Base-by-base conservation (phyloP, 2,797 vertebrate species). In the Vipera latastei region DNA sequence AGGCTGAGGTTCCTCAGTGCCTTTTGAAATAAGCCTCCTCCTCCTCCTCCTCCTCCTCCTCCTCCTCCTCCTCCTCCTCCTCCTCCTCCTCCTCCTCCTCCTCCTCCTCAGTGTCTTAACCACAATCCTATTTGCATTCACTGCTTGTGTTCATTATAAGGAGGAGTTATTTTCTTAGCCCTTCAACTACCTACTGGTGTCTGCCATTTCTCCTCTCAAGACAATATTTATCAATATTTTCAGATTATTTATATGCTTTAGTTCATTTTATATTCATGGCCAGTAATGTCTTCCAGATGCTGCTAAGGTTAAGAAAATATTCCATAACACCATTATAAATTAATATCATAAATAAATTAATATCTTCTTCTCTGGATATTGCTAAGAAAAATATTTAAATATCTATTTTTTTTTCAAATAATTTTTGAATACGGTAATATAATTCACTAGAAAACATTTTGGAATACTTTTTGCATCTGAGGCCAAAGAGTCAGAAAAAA, bases 201-300 rank as follows among this genome's bases (percentile, higher is more conserved):
- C 57, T 61, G 94, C 89, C 90, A 94, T 94, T 96, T 86, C 95
- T 95, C 94, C 95, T 94, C 92, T 92, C 83, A 89, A 95, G 93
- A 96, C 91, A 94, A 96, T 93, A 53, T 53, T 91, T 69, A 87
- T 94, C 95, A 93, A 93, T 95, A 92, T 92, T 94, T 93, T 88
- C 88, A 92, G 95, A 94, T 95, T 87, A 89, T 94, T 95, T 96
- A 94, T 95, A 93, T 91, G 91, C 94, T 95, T 95, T 93, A 91
- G 94, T 95, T 96, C 93, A 87, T 12, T 88, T 0, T 44, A 95
- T 94, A 95, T 94, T 86, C 20, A 22, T 59, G 57, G 59, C 57
- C 0, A 4, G 0, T 96, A 97, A 97, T 94, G 96, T 95, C 86
- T 96, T 97, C 96, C 97, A 95, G 95, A 96, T 96, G 96, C 95